Base-by-base conservation (phyloP, 2,888 invertebrate genomes). In the Apoderus coryli region DNA sequence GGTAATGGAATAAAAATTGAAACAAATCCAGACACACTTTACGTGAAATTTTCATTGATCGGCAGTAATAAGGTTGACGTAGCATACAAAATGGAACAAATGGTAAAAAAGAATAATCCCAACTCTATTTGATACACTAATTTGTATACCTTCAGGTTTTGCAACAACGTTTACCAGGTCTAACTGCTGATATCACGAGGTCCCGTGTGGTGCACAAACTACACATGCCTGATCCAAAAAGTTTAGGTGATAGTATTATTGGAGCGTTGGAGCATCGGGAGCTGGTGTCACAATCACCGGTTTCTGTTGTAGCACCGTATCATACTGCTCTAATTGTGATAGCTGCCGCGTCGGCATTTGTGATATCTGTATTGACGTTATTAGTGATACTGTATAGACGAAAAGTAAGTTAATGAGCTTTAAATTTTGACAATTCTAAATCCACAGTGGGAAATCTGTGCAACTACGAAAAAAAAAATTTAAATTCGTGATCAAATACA, bases 301-400 rank as follows among this genome's bases (percentile, higher is more conserved):
- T 72, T 7, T 71, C 72, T n/a, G 64, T 72, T 14, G 63, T 74
- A 14, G 70, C 72, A 4, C 72, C 76, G 1, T 79, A 81, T 48
- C 81, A 81, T 50, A 73, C 80, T 7, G 78, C 79, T 23, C 63
- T 81, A 11, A 73, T 82, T 43, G 77, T 81, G 10, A 62, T 81
- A 30, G 79, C 77, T 13, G 78, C 79, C 1, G 76, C 76, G 4
- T 80, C 81, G 3, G 79, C 81, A 1, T 81, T 82, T 48, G 67
- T 82, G 33, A 78, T 82, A 50, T 78, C 78, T 50, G 73, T 80
- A 11, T 63, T 82, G 11, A 71, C 78, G 14, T 71, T 82, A 3
- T 64, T 81, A 9, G 66, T 82, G 3, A 73, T 80, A 66, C 57
- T 82, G 9, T 81, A 82, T 53, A 69, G 77, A 7, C 65, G 69